These are phyloP conservation scores for Campodea augens DNA, from an alignment of 1,140 invertebrate genomes.

Conservation along the genomic window DNA sequence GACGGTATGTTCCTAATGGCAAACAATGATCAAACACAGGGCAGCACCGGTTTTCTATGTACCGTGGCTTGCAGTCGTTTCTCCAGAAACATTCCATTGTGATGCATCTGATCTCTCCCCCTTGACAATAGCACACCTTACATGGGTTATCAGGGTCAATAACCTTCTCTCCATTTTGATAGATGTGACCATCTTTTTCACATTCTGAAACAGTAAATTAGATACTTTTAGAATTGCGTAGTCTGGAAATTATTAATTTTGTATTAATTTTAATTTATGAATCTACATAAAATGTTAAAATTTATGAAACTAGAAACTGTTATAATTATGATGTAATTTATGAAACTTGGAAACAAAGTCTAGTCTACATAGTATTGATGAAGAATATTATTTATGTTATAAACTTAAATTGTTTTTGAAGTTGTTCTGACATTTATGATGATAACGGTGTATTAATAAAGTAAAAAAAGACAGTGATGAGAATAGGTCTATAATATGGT, in stretches of 20 bases:
- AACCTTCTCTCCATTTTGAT: slow-evolving; percentile 52
- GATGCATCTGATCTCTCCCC: slow-evolving; percentile 51
- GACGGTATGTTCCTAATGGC: slow-evolving; percentile 34
- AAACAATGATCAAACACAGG: slow-evolving; percentile 60
- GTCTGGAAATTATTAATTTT: background rate
- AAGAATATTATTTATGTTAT: too few relatives aligned
- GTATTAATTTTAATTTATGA: too few relatives aligned
- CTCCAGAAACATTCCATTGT: slow-evolving; percentile 49
- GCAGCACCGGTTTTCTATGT: slow-evolving; percentile 47
- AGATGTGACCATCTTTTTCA: slow-evolving; percentile 47
- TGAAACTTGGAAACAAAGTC: too few relatives aligned
- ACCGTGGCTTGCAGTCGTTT: slow-evolving; percentile 45
- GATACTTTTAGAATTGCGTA: slow-evolving; percentile 1
- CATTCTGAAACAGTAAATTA: slow-evolving; percentile 36
- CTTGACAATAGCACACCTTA: slow-evolving; percentile 56
- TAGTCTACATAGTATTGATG: too few relatives aligned
- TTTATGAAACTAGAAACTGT: too few relatives aligned
- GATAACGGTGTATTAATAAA: too few relatives aligned
- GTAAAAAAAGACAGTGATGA: too few relatives aligned
- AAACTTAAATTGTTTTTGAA: too few relatives aligned
- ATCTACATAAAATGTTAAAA: too few relatives aligned
- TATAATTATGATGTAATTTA: too few relatives aligned
- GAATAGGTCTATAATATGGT: too few relatives aligned
- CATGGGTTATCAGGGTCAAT: slow-evolving; percentile 42
- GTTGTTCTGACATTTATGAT: too few relatives aligned